A percentile compares a stretch with the other conserved stretches of the same genome.
These are phyloP conservation scores for Marronus borbonicus DNA, from an alignment of 2,888 invertebrate species.

Conservation along the genomic window DNA sequence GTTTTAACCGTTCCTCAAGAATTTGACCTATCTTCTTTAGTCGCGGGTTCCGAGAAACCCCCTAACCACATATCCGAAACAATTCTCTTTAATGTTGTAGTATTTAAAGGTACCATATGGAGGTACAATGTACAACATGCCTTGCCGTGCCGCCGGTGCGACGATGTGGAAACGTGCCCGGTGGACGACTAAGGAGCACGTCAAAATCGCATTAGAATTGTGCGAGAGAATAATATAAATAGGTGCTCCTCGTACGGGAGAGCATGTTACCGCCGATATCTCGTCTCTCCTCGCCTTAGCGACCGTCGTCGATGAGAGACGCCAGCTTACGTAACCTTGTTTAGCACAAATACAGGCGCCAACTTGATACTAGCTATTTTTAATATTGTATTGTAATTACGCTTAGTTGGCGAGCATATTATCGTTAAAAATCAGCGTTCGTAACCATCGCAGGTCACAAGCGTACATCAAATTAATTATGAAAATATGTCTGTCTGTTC, in stretches of 20 bases:
- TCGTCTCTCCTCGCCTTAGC: background rate
- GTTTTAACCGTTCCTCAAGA: constrained; percentile 22
- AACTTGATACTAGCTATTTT: constrained; percentile 45
- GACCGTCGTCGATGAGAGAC: background rate
- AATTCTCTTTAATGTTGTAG: too few relatives aligned
- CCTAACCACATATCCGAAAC: background rate
- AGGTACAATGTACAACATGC: too few relatives aligned
- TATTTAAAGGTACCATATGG: too few relatives aligned
- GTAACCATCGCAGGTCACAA: constrained; percentile 46
- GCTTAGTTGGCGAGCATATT: constrained; percentile 33
- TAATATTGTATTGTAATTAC: constrained; percentile 33
- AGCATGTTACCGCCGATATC: background rate
- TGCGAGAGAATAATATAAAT: background rate
- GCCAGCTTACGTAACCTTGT: constrained; percentile 38
- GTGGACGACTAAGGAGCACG: too few relatives aligned
- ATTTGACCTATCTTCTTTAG: constrained; percentile 37
- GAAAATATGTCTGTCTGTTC: too few relatives aligned
- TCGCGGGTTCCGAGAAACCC: constrained; percentile 37
- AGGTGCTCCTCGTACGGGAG: background rate
- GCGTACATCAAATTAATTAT: background rate
- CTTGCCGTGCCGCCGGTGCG: too few relatives aligned
- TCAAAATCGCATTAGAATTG: too few relatives aligned
- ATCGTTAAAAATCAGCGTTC: constrained; percentile 30
- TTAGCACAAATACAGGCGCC: constrained; percentile 43
- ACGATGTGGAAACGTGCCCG: too few relatives aligned